A percentile compares a stretch with the other conserved stretches of the same genome.
Evolutionary conservation across 2,888 invertebrate species (phyloP).

Genomic region (Leptinotarsa peninsularis): DNA sequence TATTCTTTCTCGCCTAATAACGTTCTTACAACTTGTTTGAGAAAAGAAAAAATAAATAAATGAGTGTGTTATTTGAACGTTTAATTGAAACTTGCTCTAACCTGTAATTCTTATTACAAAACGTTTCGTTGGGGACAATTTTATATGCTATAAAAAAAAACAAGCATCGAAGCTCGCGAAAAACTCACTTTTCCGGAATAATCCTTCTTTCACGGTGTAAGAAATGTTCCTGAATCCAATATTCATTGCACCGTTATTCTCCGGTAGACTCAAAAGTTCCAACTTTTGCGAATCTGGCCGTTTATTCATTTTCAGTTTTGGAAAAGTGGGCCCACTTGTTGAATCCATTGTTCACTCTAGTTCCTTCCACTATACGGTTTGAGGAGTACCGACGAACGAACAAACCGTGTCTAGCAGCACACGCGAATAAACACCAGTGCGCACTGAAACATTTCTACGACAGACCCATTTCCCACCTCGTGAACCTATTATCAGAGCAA

Average conservation of each 20-base stretch:
- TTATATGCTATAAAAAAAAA: neutral
- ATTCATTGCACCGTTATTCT: constrained; percentile 65
- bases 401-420: neutral
- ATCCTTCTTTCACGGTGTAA: constrained; percentile 73
- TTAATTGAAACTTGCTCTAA: too few species aligned
- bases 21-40: too few species aligned
- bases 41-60: too few species aligned
- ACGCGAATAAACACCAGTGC: neutral
- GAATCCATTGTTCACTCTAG: constrained; percentile 38
- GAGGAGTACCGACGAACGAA: neutral
- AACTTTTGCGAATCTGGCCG: constrained; percentile 61
- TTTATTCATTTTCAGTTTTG: constrained; percentile 38
- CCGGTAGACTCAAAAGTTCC: constrained; percentile 60
- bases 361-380: neutral
- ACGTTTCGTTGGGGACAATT: neutral
- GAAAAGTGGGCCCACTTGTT: constrained; percentile 23
- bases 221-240: constrained; percentile 76
- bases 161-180: neutral
- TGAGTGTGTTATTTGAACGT: too few species aligned
- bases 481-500: neutral
- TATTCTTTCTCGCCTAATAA: too few species aligned
- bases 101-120: neutral
- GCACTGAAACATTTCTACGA: neutral
- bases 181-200: constrained; percentile 70
- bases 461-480: constrained; percentile 10